phyloP scores from a whole-genome alignment of 2,797 vertebrate genomes.

The Antennarius maculatus region DNA sequence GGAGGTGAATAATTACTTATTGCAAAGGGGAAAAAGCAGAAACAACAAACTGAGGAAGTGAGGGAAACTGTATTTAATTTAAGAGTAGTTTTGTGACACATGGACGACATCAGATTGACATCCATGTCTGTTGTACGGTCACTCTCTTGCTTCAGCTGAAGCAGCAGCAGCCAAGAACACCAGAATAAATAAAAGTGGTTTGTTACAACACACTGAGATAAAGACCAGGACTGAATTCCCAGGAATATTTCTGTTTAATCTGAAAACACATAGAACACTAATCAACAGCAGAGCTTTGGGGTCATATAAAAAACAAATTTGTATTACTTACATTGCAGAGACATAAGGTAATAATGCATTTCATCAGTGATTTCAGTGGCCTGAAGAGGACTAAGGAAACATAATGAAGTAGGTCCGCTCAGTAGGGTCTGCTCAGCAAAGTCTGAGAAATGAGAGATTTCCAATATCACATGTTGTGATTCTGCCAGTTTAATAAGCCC shows the following conservation, averaged over 20 bases:
- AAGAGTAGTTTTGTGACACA: conserved; percentile 40
- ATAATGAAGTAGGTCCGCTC: neutral
- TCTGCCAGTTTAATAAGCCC: conserved; percentile 4
- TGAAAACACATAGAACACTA: conserved; percentile 39
- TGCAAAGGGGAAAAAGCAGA: conserved; percentile 6
- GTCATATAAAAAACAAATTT: conserved; percentile 1
- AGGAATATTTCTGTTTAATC: conserved; percentile 57
- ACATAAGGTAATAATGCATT: conserved; percentile 6
- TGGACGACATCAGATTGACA: conserved; percentile 30
- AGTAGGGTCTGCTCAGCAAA: conserved; percentile 3
- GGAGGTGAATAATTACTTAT: conserved; percentile 19
- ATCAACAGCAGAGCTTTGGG: conserved; percentile 25
- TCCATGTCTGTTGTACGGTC: conserved; percentile 42
- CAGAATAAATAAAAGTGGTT: conserved; percentile 48
- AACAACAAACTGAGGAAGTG: conserved; percentile 25
- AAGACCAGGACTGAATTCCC: conserved; percentile 40
- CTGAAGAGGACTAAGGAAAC: conserved; percentile 7
- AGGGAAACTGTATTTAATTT: conserved; percentile 37
- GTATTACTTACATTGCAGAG: conserved; percentile 3
- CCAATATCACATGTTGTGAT: conserved; percentile 12
- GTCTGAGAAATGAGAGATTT: neutral
- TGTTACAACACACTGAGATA: conserved; percentile 51
- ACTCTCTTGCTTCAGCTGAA: conserved; percentile 23
- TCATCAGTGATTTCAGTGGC: conserved; percentile 10
- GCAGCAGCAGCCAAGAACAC: conserved; percentile 51